Percentiles rank a stretch among this genome's conserved stretches.
Conservation (phyloP, 2,797 vertebrate species). For the Apogon hyalosoma region DNA sequence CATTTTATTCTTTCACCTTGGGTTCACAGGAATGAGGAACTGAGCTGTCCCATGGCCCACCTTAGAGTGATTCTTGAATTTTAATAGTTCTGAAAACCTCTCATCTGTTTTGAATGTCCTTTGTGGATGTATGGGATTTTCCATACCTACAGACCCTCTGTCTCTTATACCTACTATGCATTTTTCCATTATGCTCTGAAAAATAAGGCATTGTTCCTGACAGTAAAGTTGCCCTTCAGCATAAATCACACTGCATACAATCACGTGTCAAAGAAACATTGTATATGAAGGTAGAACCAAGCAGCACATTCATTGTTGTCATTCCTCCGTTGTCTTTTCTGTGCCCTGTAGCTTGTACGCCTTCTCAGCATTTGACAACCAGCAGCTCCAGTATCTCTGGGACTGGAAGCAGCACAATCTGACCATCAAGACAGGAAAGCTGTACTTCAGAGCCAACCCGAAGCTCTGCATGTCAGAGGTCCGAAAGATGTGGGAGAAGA, state of each 20-base stretch:
- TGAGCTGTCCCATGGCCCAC: slow-evolving; percentile 63
- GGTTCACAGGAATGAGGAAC: slow-evolving; percentile 66
- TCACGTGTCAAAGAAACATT: slow-evolving; percentile 9
- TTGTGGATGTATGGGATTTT: slow-evolving; percentile 3
- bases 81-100: slow-evolving; percentile 57
- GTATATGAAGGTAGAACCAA: slow-evolving; percentile 3
- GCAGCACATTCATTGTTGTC: slow-evolving; percentile 1
- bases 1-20: slow-evolving; percentile 57
- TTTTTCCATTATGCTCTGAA: slow-evolving; percentile 15
- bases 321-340: slow-evolving; percentile 15
- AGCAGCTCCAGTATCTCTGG: slow-evolving; percentile 97
- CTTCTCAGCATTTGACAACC: slow-evolving; percentile 95
- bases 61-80: slow-evolving; percentile 75
- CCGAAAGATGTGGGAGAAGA: slow-evolving; percentile 94
- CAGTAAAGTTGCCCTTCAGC: slow-evolving; percentile 12
- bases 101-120: slow-evolving; percentile 9
- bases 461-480: slow-evolving; percentile 97
- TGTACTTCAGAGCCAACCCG: slow-evolving; percentile 94
- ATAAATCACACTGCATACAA: slow-evolving; percentile 16
- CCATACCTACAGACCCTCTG: not conserved
- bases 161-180: slow-evolving; percentile 5
- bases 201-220: slow-evolving; percentile 18
- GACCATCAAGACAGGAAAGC: slow-evolving; percentile 92
- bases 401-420: slow-evolving; percentile 98
- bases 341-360: slow-evolving; percentile 87